Conservation (phyloP, 1,140 invertebrate species). For the Orius insidiosus region DNA sequence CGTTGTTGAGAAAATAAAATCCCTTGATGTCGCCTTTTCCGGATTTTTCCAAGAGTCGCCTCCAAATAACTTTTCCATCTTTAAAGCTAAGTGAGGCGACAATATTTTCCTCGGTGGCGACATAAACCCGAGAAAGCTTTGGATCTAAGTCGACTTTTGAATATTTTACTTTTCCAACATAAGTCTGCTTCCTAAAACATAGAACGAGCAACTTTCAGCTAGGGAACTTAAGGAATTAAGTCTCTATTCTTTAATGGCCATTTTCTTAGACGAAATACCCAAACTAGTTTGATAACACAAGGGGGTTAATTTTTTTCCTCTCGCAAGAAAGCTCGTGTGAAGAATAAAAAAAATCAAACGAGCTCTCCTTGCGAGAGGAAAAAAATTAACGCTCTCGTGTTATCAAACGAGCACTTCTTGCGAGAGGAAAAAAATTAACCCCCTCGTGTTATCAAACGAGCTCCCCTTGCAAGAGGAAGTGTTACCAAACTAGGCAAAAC, state of each 20-base stretch:
- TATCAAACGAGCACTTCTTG: no score
- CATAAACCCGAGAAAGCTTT: slow-evolving; percentile 54
- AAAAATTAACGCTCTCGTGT: no score
- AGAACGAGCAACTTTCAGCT: slow-evolving; percentile 22
- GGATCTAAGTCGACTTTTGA: slow-evolving; percentile 59
- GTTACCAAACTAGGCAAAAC: neutral
- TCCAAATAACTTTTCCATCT: slow-evolving; percentile 63
- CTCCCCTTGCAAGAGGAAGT: neutral
- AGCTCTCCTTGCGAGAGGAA: no score
- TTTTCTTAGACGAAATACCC: no score
- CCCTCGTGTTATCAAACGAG: neutral
- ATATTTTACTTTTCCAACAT: slow-evolving; percentile 65
- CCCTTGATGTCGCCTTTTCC: slow-evolving; percentile 34
- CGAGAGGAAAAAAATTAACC: neutral
- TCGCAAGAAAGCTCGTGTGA: neutral
- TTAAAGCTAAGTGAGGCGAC: slow-evolving; percentile 66
- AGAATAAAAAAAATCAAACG: no score
- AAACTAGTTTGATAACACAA: no score
- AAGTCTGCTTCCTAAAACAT: slow-evolving; percentile 57
- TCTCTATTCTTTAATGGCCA: no score
- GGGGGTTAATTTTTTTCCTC: no score
- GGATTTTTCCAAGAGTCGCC: slow-evolving; percentile 54
- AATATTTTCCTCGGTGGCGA: slow-evolving; percentile 78
- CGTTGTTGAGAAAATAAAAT: slow-evolving; percentile 32
- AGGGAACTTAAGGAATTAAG: no score